Conservation (phyloP, 92 coral and sea anemone genomes). For the Zoanthus sociatus region DNA sequence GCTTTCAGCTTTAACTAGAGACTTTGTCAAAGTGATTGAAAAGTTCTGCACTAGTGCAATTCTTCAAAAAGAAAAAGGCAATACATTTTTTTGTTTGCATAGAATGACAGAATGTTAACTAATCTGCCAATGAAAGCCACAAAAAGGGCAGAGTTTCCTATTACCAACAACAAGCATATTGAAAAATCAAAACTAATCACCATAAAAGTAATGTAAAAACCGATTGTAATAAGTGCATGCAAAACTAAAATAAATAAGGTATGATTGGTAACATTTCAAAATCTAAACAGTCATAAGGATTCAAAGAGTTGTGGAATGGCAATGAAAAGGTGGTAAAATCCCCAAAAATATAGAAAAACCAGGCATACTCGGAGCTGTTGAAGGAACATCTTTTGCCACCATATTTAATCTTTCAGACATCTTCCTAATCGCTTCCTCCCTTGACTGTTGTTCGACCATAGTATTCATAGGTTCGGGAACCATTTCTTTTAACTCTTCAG, state of each 20-base stretch:
- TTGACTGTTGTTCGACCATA: conserved; percentile 59
- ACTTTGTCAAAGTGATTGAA: too few relatives aligned
- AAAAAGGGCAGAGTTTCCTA: too few relatives aligned
- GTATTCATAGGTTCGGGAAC: conserved; percentile 66
- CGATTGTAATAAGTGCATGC: too few relatives aligned
- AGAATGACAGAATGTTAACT: too few relatives aligned
- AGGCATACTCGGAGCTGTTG: conserved; percentile 13
- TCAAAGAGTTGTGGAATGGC: conserved; percentile 3
- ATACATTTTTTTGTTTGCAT: too few relatives aligned
- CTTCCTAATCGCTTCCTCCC: conserved; percentile 56
- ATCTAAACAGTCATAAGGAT: background rate
- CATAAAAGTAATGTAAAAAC: too few relatives aligned
- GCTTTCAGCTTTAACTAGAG: too few relatives aligned
- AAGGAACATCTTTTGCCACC: conserved; percentile 38
- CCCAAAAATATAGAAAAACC: background rate
- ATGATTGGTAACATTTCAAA: background rate
- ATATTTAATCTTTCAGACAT: conserved; percentile 14
- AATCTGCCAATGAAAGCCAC: too few relatives aligned
- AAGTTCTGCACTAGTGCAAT: too few relatives aligned
- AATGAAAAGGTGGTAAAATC: conserved; percentile 17
- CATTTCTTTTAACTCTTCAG: conserved; percentile 52
- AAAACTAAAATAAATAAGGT: background rate
- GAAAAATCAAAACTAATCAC: too few relatives aligned
- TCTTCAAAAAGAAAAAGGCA: too few relatives aligned
- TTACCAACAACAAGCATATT: too few relatives aligned